phyloP scores from a whole-genome alignment of 2,113 vertebrate species.

The Callipepla californica region DNA sequence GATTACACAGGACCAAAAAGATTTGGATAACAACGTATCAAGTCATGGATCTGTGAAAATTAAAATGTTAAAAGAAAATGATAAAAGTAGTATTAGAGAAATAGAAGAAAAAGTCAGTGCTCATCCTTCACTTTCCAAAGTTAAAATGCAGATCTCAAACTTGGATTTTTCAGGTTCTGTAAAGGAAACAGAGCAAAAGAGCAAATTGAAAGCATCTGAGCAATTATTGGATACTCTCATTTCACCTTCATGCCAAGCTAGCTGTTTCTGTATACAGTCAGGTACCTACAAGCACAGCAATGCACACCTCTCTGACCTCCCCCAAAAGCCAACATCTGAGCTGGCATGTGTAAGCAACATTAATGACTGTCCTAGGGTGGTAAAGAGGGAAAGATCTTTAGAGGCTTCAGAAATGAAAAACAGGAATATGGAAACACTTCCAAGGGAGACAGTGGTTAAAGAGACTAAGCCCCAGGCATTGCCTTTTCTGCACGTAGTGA shows the following conservation, averaged over 20 bases:
- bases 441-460: conserved; percentile 35
- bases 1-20: conserved; percentile 33
- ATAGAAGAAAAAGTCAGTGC: conserved; percentile 48
- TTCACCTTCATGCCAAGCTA: conserved; percentile 46
- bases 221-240: conserved; percentile 48
- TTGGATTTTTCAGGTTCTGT: conserved; percentile 44
- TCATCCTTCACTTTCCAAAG: conserved; percentile 62
- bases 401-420: conserved; percentile 31
- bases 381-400: conserved; percentile 23
- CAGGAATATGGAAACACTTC: background rate
- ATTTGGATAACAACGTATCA: background rate
- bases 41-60: conserved; percentile 41
- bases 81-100: conserved; percentile 34
- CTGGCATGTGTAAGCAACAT: background rate
- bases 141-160: conserved; percentile 67
- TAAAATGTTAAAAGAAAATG: conserved; percentile 67
- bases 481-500: conserved; percentile 84
- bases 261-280: conserved; percentile 8
- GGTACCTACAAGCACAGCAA: conserved; percentile 55
- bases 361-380: background rate
- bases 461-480: conserved; percentile 63
- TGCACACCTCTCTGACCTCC: conserved; percentile 52
- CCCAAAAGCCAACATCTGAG: background rate
- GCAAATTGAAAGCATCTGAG: conserved; percentile 4
- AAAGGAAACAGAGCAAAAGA: conserved; percentile 42